A percentile compares a stretch with the other conserved stretches of the same genome.
phyloP scores from a whole-genome alignment of 2,797 vertebrate genomes.

The Diplodus sargus region DNA sequence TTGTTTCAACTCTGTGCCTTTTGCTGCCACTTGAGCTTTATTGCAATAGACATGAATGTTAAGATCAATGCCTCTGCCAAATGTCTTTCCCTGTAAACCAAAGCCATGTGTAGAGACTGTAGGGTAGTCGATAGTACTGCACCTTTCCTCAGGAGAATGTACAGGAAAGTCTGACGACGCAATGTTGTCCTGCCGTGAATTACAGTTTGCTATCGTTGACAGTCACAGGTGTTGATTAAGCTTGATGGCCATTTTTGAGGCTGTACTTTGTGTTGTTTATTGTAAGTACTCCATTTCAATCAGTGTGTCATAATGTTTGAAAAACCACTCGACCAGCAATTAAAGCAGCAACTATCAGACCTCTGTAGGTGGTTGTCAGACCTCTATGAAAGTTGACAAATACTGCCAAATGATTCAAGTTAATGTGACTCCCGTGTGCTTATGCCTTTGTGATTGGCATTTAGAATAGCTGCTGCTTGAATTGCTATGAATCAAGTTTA shows the following conservation, averaged over 20 bases:
- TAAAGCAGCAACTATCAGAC: slow-evolving; percentile 6
- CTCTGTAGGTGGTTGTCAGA: neutral
- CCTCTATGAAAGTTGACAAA: neutral
- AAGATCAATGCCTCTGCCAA: slow-evolving; percentile 37
- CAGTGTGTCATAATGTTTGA: neutral
- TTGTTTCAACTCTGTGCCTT: slow-evolving; percentile 45
- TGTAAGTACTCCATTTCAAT: slow-evolving; percentile 2
- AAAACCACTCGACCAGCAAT: neutral
- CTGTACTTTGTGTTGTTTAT: neutral
- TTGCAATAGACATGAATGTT: slow-evolving; percentile 32
- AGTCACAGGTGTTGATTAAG: slow-evolving; percentile 17
- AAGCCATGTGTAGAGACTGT: slow-evolving; percentile 57
- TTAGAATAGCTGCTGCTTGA: neutral
- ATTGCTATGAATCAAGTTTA: neutral
- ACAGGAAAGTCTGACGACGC: neutral
- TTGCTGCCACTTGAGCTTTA: slow-evolving; percentile 22
- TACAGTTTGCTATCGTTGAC: neutral
- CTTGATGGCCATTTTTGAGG: neutral
- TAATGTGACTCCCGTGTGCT: neutral
- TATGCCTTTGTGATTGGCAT: neutral
- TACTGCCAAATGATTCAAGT: neutral
- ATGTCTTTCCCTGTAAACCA: slow-evolving; percentile 60
- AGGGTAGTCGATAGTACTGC: neutral
- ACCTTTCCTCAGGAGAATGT: slow-evolving; percentile 48
- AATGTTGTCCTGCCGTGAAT: slow-evolving; percentile 8